phyloP scores from a whole-genome alignment of 2,113 vertebrate species.

The Phyllostomus hastatus region DNA sequence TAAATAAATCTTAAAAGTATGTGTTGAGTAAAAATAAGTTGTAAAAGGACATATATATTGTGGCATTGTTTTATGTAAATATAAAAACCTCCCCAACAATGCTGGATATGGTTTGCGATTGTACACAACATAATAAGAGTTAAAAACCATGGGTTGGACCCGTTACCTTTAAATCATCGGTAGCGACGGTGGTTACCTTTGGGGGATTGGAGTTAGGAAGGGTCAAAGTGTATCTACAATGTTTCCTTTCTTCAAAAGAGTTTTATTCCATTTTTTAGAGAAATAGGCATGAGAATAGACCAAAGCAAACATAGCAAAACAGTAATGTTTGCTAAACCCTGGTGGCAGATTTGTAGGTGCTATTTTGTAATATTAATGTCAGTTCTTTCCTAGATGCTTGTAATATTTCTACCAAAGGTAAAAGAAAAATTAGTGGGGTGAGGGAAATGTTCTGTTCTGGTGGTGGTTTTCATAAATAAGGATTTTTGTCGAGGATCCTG shows the following conservation, averaged over 20 bases:
- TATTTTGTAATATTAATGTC: not conserved
- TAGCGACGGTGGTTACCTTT: not conserved
- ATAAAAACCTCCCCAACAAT: not conserved
- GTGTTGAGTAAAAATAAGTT: not conserved
- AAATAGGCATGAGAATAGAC: not conserved
- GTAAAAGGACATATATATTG: not conserved
- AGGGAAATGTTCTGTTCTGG: not conserved
- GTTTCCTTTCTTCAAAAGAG: constrained; percentile 4
- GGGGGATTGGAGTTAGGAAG: not conserved
- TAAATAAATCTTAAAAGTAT: not conserved
- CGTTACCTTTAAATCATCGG: not conserved
- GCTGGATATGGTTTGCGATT: not conserved
- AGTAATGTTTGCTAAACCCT: not conserved
- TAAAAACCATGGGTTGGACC: not conserved
- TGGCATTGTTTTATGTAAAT: not conserved
- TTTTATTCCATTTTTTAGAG: not conserved
- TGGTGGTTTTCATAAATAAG: not conserved
- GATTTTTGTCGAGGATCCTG: not conserved
- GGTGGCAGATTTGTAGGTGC: not conserved
- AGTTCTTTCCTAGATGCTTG: not conserved
- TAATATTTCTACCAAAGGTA: not conserved
- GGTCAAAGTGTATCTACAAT: not conserved
- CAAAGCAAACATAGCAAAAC: not conserved
- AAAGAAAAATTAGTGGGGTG: not conserved
- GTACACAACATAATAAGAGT: not conserved